Percentiles rank a stretch among this genome's conserved stretches.
phyloP scores from a whole-genome alignment of 1,140 invertebrate genomes.

The Heterodera schachtii region DNA sequence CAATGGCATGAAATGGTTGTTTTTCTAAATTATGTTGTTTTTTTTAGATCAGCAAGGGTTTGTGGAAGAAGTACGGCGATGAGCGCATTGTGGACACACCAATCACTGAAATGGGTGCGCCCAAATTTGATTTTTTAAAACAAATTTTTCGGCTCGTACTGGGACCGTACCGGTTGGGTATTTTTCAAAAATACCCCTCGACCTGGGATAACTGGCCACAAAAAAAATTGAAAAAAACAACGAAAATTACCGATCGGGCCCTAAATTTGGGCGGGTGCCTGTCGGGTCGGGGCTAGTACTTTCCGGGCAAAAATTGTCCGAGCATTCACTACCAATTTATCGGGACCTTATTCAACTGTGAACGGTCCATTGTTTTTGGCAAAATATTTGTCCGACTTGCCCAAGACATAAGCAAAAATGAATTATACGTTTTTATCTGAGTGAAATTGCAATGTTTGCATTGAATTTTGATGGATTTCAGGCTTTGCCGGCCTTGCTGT shows the following conservation, averaged over 20 bases:
- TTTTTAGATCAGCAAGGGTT: slow-evolving; percentile 79
- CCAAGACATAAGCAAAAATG: not conserved
- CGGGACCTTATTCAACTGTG: no score
- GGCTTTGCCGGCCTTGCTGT: slow-evolving; percentile 94
- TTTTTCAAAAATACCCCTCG: not conserved
- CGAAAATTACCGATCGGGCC: no score
- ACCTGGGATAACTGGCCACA: no score
- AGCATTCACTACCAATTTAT: no score
- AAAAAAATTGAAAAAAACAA: no score
- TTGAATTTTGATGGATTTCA: slow-evolving; percentile 4
- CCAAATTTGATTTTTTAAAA: slow-evolving; percentile 73
- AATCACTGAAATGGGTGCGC: slow-evolving; percentile 95
- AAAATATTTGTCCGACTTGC: no score
- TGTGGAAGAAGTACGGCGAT: slow-evolving; percentile 98
- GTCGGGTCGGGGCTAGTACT: no score
- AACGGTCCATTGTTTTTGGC: no score
- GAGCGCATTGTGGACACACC: slow-evolving; percentile 95
- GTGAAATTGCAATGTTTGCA: not conserved
- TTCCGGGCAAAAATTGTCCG: no score
- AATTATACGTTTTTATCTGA: not conserved
- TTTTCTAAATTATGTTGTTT: slow-evolving; percentile 9
- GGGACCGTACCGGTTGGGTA: no score
- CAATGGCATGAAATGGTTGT: no score
- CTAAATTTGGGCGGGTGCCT: no score
- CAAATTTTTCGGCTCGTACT: not conserved